Percentiles rank a stretch among this genome's conserved stretches.
Evolutionary conservation across 2,797 vertebrate genomes (phyloP).

Genomic region (Galago senegalensis): DNA sequence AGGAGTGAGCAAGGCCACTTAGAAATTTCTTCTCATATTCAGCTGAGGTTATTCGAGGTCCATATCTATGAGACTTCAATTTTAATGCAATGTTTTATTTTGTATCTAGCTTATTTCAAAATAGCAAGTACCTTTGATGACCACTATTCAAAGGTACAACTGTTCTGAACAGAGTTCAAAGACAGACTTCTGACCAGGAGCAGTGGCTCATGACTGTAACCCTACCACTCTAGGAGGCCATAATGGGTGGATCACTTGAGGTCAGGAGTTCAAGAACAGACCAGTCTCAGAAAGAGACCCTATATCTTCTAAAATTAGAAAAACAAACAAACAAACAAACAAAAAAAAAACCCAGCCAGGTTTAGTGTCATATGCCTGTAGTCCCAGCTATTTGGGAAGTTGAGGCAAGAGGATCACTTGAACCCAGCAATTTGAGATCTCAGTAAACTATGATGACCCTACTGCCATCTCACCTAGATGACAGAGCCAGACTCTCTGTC

Average conservation of each 20-base stretch:
- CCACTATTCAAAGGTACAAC: not conserved
- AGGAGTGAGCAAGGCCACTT: not conserved
- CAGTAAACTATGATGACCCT: not conserved
- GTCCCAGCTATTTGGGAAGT: not conserved
- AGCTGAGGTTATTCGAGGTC: not conserved
- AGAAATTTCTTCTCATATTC: rapidly evolving
- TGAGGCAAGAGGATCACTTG: not conserved
- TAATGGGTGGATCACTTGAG: not conserved
- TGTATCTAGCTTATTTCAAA: slow-evolving; percentile 19
- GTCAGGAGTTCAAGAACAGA: not conserved
- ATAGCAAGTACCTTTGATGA: not conserved
- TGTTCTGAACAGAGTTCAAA: not conserved
- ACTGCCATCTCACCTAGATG: not conserved
- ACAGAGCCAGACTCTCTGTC: not conserved
- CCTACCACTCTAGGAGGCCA: not conserved
- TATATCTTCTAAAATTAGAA: not conserved
- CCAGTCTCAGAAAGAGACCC: not conserved
- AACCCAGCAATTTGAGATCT: not conserved
- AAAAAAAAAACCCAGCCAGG: not conserved
- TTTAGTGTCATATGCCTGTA: not conserved
- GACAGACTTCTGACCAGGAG: not conserved
- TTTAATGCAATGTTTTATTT: not conserved
- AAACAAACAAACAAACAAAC: not conserved
- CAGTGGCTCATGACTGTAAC: not conserved
- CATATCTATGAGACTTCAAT: not conserved